Evolutionary conservation across 2,113 vertebrate species (phyloP), one percentile per base, ranked within the genome.

Genomic region (Siphamia tubifer): DNA sequence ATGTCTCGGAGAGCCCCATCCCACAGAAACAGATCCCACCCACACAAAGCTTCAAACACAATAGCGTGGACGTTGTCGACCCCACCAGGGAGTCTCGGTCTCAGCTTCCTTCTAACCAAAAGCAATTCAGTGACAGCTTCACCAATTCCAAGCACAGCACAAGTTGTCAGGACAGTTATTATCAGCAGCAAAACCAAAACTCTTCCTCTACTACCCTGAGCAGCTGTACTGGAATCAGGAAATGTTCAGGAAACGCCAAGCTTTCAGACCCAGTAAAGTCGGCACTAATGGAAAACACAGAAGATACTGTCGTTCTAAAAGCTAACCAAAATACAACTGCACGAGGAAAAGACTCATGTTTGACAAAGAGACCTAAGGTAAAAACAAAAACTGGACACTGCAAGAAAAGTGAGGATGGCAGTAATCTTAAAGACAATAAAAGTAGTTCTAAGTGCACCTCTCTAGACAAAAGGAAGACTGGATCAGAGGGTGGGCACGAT

Each of bases 331-430:
- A 53, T 0, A 72, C 63, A 16, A 77, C 79, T 0, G 61, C 73
- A 0, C 76, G 80, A 35, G 80, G 77, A n/a, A 89, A 79, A 77
- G 91, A 93, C n/a, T 73, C 79, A 24, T 49, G 86, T 64, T 90
- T 91, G 77, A 92, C 88, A 68, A 92, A 94, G 27, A 93, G 91
- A 72, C 93, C 87, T 1, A 95, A 94, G 74, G 92, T 93, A 6
- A 96, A 96, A 89, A 95, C 86, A 66, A 92, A 96, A 93, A 74
- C 47, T 1, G 87, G 78, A 24, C 86, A 68, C 1, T 38, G 60
- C 0, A 91, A 92, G 11, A 70, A 82, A 36, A 71, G n/a, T 13
- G 69, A 78, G 30, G 58, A 32, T 4, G n/a, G 38, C 27, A 17
- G 39, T 2, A 51, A 23, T 4, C 42, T 80, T 4, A 85, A 83